Percentiles rank a stretch among this genome's conserved stretches.
phyloP scores from a whole-genome alignment of 2,797 vertebrate genomes.

The Thripadectes ignobilis region DNA sequence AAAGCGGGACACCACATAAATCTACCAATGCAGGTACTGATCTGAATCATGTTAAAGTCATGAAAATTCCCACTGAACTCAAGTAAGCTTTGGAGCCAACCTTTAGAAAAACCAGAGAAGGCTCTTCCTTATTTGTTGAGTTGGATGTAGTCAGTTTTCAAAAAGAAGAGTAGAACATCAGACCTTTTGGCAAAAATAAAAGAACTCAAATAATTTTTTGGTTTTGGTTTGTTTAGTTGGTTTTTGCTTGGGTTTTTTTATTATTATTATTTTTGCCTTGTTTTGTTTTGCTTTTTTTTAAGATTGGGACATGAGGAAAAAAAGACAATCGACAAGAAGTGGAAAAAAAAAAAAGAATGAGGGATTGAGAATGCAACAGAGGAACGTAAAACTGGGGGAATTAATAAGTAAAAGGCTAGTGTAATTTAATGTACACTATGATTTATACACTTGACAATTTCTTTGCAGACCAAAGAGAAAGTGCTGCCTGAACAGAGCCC shows the following conservation, averaged over 20 bases:
- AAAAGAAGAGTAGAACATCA: background rate
- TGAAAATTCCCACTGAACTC: background rate
- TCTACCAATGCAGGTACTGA: background rate
- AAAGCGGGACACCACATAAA: background rate
- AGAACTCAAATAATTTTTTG: background rate
- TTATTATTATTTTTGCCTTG: background rate
- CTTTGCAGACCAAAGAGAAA: conserved; percentile 46
- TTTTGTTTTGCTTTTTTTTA: background rate
- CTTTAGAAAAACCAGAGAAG: background rate
- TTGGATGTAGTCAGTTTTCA: background rate
- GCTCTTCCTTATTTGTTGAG: background rate
- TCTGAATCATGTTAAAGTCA: background rate
- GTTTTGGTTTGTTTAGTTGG: background rate
- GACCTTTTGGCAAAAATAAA: background rate
- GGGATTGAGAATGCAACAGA: background rate
- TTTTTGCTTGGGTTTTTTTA: background rate
- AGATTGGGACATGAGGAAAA: background rate
- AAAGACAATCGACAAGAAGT: background rate
- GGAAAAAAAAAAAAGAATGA: background rate
- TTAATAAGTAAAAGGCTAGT: conserved; percentile 53
- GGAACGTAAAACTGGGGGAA: background rate
- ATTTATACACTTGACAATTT: conserved; percentile 58
- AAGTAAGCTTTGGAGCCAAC: background rate
- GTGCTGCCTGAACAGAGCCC: background rate
- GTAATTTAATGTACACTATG: conserved; percentile 35